Conservation (phyloP, 2,888 invertebrate genomes). For the Agonopterix heracliana region DNA sequence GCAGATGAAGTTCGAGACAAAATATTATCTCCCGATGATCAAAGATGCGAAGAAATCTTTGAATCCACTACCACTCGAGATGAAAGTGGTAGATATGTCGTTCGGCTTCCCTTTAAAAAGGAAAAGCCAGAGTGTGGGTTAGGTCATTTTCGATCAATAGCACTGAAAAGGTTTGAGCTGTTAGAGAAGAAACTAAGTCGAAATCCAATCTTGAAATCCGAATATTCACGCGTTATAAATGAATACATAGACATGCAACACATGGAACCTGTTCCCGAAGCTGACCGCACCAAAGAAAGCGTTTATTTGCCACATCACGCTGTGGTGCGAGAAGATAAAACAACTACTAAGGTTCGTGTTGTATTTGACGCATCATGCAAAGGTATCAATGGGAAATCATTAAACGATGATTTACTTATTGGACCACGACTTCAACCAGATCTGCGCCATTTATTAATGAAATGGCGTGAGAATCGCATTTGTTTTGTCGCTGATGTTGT, state of each 20-base stretch:
- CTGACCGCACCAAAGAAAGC: neutral
- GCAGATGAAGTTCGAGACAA: conserved; percentile 9
- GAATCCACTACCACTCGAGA: conserved; percentile 11
- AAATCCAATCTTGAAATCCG: conserved; percentile 4
- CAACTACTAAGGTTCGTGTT: conserved; percentile 14
- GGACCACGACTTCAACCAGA: conserved; percentile 15
- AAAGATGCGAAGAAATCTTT: conserved; percentile 14
- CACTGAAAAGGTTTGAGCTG: conserved; percentile 2
- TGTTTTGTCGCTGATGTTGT: conserved; percentile 19
- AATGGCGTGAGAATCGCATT: conserved; percentile 15
- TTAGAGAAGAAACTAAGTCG: conserved; percentile 2
- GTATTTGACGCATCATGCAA: conserved; percentile 13
- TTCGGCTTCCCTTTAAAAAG: conserved; percentile 15
- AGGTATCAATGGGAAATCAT: conserved; percentile 3
- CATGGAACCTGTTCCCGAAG: conserved; percentile 5
- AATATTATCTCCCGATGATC: conserved; percentile 15
- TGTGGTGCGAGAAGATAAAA: conserved; percentile 14
- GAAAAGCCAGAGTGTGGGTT: neutral
- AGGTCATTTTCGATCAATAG: conserved; percentile 2
- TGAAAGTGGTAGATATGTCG: conserved; percentile 14
- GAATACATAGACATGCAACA: conserved; percentile 14
- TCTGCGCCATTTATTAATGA: conserved; percentile 15
- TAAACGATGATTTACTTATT: conserved; percentile 13
- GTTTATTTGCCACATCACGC: conserved; percentile 20
- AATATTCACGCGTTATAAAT: conserved; percentile 8